Evolutionary conservation across 2,888 invertebrate species (phyloP).

Genomic region (Acrobasis repandana): DNA sequence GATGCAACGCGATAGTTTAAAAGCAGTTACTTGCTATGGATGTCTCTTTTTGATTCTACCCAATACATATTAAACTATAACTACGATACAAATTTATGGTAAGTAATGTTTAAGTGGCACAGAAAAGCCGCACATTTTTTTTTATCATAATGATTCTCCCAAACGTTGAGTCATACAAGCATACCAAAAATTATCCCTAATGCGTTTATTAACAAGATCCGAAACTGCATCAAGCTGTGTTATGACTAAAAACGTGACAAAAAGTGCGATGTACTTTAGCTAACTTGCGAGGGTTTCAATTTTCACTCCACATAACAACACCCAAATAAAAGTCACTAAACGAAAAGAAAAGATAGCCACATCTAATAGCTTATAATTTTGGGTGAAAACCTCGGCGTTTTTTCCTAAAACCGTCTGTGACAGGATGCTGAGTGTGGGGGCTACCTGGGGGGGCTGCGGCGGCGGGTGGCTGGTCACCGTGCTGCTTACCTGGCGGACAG

Average conservation of each 20-base stretch:
- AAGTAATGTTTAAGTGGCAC: no score
- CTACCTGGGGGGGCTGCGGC: constrained; percentile 59
- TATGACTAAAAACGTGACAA: neutral
- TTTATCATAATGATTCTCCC: no score
- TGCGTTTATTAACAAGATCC: no score
- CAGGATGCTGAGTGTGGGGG: constrained; percentile 46
- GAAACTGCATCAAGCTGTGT: neutral
- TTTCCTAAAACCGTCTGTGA: constrained; percentile 75
- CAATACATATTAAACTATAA: no score
- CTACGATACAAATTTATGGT: no score
- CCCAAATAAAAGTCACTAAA: constrained; percentile 53
- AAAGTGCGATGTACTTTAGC: neutral
- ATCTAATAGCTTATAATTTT: constrained; percentile 43
- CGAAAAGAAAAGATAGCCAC: constrained; percentile 50
- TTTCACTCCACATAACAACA: constrained; percentile 21
- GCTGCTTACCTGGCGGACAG: constrained; percentile 85
- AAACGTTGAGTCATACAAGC: no score
- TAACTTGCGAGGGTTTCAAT: neutral
- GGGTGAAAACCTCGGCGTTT: constrained; percentile 81
- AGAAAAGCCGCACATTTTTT: no score
- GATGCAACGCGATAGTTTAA: no score
- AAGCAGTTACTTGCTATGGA: no score
- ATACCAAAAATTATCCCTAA: no score
- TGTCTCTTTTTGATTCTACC: no score
- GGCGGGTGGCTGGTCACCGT: constrained; percentile 66